Conservation (phyloP, 2,797 vertebrate species). For the Phrynocephalus vlangalii region DNA sequence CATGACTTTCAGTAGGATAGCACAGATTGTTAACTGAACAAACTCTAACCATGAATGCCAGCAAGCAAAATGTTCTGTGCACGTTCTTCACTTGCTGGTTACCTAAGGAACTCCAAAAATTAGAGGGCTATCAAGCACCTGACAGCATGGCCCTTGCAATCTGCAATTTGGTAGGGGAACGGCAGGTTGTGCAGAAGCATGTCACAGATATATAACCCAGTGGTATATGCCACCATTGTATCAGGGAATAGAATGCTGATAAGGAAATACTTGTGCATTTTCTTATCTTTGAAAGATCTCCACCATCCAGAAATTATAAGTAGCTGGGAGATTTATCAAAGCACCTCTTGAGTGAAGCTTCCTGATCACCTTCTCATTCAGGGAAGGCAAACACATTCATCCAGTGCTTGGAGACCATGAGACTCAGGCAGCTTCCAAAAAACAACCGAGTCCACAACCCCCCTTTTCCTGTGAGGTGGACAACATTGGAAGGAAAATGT, state of each 20-base stretch:
- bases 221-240: neutral
- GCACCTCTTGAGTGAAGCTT: too few relatives aligned
- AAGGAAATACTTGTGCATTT: too few relatives aligned
- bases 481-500: neutral
- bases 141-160: neutral
- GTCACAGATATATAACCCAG: neutral
- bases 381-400: neutral
- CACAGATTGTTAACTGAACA: neutral
- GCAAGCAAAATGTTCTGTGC: neutral
- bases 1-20: neutral
- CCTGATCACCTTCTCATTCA: neutral
- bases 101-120: neutral
- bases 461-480: neutral
- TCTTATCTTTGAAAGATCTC: too few relatives aligned
- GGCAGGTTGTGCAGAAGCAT: neutral
- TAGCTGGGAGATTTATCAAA: too few relatives aligned
- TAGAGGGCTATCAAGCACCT: neutral
- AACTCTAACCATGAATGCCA: neutral
- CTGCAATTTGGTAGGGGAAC: too few relatives aligned
- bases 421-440: neutral
- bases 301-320: too few relatives aligned
- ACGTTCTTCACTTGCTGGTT: neutral
- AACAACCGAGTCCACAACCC: neutral
- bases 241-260: neutral
- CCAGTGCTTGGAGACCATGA: neutral